Evolutionary conservation across 2,113 vertebrate species (phyloP).

Genomic region (Macrotus californicus): DNA sequence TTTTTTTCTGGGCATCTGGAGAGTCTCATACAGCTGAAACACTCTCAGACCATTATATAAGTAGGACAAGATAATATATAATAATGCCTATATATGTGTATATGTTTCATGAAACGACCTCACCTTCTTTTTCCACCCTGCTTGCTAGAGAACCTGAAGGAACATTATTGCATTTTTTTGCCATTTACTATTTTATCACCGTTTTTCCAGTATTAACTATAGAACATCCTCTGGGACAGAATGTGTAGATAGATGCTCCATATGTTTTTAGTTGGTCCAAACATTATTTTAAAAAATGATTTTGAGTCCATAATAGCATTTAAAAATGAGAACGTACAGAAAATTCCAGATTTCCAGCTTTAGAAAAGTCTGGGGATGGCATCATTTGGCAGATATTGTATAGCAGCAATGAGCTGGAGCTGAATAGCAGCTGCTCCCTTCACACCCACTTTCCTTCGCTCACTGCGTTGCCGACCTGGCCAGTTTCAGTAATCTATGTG

Average conservation of each 20-base stretch:
- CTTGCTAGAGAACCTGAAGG: background rate
- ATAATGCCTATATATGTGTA: background rate
- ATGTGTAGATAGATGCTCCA: background rate
- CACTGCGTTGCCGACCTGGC: background rate
- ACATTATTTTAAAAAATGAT: background rate
- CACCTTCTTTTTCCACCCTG: background rate
- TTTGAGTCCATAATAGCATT: background rate
- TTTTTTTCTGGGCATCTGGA: background rate
- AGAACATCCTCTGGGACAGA: background rate
- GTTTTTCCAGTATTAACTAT: background rate
- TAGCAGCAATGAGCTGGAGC: background rate
- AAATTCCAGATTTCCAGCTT: background rate
- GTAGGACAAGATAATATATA: background rate
- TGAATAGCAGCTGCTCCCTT: background rate
- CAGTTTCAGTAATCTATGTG: background rate
- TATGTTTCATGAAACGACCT: background rate
- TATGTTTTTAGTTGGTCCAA: background rate
- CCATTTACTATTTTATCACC: background rate
- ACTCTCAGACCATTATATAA: background rate
- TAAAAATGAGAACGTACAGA: constrained; percentile 10
- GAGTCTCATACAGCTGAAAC: background rate
- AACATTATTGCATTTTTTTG: background rate
- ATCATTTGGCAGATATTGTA: background rate
- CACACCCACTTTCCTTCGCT: background rate
- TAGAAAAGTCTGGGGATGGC: background rate